Conservation (phyloP, 1,140 invertebrate genomes). For the Halesus radiatus region DNA sequence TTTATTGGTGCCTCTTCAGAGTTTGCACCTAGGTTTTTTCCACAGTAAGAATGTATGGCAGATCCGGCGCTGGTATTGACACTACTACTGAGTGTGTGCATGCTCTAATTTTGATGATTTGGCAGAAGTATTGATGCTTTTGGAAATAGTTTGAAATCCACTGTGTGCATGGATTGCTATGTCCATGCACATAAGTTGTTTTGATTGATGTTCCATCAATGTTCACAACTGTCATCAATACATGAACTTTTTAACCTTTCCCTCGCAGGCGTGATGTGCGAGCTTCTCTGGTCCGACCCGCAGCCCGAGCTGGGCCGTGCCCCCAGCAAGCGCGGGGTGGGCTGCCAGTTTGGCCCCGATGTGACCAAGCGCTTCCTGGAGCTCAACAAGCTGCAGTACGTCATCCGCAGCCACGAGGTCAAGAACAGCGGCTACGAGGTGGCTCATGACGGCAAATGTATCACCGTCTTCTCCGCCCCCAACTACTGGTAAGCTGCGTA, state of each 20-base stretch:
- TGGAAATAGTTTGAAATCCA: no score
- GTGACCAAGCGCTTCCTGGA: slow-evolving; percentile 91
- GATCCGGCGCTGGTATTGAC: no score
- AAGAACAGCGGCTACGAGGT: slow-evolving; percentile 97
- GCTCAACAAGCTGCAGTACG: slow-evolving; percentile 91
- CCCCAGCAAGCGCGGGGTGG: slow-evolving; percentile 96
- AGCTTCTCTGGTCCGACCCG: slow-evolving; percentile 98
- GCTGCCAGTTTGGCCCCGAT: slow-evolving; percentile 98
- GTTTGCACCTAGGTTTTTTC: no score
- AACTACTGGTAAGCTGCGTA: slow-evolving; percentile 95
- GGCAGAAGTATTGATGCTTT: no score
- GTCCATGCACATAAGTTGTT: no score
- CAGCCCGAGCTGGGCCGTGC: slow-evolving; percentile 88
- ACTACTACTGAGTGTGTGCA: no score
- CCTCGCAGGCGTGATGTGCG: slow-evolving; percentile 88
- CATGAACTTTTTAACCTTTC: not conserved
- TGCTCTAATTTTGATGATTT: no score
- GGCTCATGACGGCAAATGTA: slow-evolving; percentile 93
- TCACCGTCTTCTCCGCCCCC: slow-evolving; percentile 97
- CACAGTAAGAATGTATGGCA: no score
- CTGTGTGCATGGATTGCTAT: no score
- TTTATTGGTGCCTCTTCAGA: no score
- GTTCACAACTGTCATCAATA: no score
- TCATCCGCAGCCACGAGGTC: slow-evolving; percentile 98
- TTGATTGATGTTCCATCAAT: no score